Conservation (phyloP, 2,113 vertebrate genomes). For the Calcarius ornatus region DNA sequence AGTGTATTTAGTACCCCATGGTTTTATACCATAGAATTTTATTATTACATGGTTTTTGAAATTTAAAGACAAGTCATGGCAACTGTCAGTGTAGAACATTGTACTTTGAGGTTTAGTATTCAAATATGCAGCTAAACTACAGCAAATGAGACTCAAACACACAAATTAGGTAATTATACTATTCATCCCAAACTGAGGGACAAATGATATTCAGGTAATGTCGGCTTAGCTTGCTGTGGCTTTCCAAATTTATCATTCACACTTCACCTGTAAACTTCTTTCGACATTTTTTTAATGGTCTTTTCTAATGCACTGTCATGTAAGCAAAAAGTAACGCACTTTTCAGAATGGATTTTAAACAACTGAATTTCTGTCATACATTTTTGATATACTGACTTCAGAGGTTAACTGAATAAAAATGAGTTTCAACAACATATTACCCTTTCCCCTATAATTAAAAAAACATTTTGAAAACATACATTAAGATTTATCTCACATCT, state of each 20-base stretch:
- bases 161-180: neutral
- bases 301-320: neutral
- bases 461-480: slow-evolving; percentile 67
- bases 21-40: neutral
- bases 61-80: neutral
- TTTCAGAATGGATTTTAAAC: neutral
- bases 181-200: neutral
- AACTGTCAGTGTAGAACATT: neutral
- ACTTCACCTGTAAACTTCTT: neutral
- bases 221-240: neutral
- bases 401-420: neutral
- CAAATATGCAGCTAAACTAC: neutral
- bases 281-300: neutral
- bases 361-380: neutral
- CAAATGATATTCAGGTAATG: neutral
- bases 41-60: neutral
- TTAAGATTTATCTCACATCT: slow-evolving; percentile 81
- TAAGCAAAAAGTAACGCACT: neutral
- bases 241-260: neutral
- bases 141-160: neutral
- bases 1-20: neutral
- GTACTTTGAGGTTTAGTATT: neutral
- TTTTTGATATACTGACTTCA: neutral
- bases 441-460: neutral
- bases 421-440: neutral